These are phyloP conservation scores for Athripsodes cinereus DNA, from an alignment of 2,888 invertebrate genomes.

Conservation along the genomic window DNA sequence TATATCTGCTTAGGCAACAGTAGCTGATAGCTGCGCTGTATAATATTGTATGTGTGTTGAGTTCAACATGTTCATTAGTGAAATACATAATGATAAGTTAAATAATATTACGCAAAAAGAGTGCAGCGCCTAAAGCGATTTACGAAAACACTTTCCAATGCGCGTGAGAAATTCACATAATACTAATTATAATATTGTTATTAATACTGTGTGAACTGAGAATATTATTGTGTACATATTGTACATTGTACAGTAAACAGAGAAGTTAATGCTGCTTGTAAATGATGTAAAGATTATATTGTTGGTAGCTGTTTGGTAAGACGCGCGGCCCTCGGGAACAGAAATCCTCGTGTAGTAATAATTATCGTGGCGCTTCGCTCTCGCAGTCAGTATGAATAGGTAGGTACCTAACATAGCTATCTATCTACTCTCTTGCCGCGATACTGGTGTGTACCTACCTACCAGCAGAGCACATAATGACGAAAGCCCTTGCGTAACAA, in stretches of 20 bases:
- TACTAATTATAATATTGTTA: not conserved
- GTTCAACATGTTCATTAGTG: too few species aligned
- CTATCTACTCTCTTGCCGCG: too few species aligned
- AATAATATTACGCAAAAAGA: not conserved
- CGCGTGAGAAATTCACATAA: not conserved
- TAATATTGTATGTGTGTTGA: too few species aligned
- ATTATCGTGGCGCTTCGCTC: too few species aligned
- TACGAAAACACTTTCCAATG: not conserved
- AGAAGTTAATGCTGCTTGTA: too few species aligned
- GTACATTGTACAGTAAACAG: too few species aligned
- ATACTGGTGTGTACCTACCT: not conserved
- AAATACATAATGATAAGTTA: not conserved
- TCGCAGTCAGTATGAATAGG: too few species aligned
- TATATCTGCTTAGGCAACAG: too few species aligned
- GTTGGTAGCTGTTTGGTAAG: not conserved
- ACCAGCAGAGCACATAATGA: constrained; percentile 4
- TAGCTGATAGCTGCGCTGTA: too few species aligned
- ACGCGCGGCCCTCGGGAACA: not conserved
- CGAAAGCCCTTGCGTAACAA: constrained; percentile 23
- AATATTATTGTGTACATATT: too few species aligned
- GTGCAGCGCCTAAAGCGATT: not conserved
- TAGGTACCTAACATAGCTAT: too few species aligned
- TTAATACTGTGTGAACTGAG: not conserved
- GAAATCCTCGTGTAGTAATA: not conserved
- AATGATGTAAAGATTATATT: too few species aligned